phyloP scores from a whole-genome alignment of 2,797 vertebrate genomes.

The Premnoplex brunnescens region DNA sequence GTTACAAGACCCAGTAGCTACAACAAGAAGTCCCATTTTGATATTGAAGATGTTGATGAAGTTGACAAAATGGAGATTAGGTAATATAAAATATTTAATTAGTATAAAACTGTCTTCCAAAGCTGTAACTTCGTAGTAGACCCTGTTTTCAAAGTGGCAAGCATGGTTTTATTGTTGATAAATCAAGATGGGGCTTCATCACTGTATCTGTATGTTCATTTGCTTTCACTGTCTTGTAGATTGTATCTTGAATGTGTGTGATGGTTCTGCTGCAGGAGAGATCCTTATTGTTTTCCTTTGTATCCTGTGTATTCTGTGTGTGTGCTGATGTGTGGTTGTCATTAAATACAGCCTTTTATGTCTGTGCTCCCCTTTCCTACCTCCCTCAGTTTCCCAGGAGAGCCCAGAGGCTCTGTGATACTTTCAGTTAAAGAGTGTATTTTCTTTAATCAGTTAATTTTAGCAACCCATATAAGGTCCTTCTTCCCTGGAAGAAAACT shows the following conservation, averaged over 20 bases:
- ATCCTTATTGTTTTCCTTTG: not conserved
- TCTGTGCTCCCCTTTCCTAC: not conserved
- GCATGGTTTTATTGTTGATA: not conserved
- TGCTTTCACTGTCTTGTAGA: not conserved
- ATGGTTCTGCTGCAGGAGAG: not conserved
- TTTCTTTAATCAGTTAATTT: not conserved
- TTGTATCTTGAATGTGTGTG: not conserved
- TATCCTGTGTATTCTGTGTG: not conserved
- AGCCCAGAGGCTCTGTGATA: not conserved
- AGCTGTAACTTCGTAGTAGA: not conserved
- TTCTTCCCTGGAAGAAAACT: not conserved
- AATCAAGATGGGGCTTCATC: not conserved
- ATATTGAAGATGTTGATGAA: conserved; percentile 94
- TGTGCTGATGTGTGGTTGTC: not conserved
- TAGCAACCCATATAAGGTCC: not conserved
- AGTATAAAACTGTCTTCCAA: not conserved
- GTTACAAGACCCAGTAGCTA: conserved; percentile 93
- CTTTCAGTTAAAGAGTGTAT: not conserved
- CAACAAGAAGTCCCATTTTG: conserved; percentile 93
- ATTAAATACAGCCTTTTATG: not conserved
- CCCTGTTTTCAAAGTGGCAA: not conserved
- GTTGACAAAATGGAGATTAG: conserved; percentile 96
- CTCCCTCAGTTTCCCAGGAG: not conserved
- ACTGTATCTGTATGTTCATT: not conserved
- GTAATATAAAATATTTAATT: conserved; percentile 66